Evolutionary conservation across 2,113 vertebrate species (phyloP), one percentile per base, ranked within the genome.

Genomic region (Cricetomys ansorgei): DNA sequence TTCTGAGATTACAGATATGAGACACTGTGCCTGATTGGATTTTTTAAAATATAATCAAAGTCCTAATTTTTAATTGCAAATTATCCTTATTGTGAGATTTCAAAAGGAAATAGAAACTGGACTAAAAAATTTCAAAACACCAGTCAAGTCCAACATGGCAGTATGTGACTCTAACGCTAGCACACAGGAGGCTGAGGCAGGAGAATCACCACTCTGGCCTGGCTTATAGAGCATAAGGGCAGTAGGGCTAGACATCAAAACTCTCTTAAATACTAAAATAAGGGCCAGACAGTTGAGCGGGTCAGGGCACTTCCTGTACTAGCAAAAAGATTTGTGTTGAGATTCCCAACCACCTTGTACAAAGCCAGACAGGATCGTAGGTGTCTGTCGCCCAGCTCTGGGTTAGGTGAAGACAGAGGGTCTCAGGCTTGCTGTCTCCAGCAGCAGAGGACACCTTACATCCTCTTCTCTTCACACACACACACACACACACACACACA

Each of bases 101-200:
- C 81, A 95, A 45, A 95, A 96, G 81, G 89, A 95, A 96, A 97
- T 97, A 73, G 94, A 93, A 97, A 86, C 72, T 89, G 34, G 21
- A 84, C 97, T 94, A 98, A 95, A 94, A 96, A 96, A 45, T 8
- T 93, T 89, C 77, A 85, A 90, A 92, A 97, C 88, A 97, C 53
- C 64, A 92, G 85, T 86, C 7, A 64, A 79, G 96, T 98, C 96
- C 96, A n/a, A 27, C 53, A 81, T 25, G 53, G 23, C 1, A 21
- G 34, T 10, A 7, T 16, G 9, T 53, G 45, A 55, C 19, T 80
- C 10, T 31, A 21, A 34, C 31, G 4, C 4, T 37, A n/a, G 34
- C 7, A 57, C 53, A 57, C 34, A 40, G 23, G 53, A 81, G 12
- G 23, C 19, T 37, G 79, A 57, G 37, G 37, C 79, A 57, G 43